Evolutionary conservation across 2,888 invertebrate genomes (phyloP).

Genomic region (Leptopterna dolabrata): DNA sequence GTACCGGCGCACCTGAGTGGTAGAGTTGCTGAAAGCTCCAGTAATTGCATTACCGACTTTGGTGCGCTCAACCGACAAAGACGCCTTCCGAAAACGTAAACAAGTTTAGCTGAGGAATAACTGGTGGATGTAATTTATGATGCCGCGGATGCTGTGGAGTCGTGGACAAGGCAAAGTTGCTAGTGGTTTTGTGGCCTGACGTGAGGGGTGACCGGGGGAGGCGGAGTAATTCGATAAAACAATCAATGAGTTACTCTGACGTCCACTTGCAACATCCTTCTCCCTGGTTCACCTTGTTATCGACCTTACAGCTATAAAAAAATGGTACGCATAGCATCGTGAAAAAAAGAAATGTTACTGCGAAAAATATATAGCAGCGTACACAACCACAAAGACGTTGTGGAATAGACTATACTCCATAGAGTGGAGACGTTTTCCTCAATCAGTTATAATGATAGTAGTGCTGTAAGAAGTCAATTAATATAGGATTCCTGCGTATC

Average conservation of each 20-base stretch:
- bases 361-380: too few relatives aligned
- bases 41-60: background rate
- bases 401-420: too few relatives aligned
- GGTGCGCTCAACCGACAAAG: background rate
- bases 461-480: too few relatives aligned
- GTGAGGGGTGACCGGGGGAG: background rate
- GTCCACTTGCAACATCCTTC: background rate
- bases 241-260: background rate
- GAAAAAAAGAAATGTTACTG: too few relatives aligned
- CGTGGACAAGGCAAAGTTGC: background rate
- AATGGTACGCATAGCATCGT: too few relatives aligned
- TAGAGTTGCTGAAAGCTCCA: background rate
- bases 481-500: too few relatives aligned
- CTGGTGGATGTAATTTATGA: background rate
- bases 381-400: too few relatives aligned
- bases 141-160: background rate
- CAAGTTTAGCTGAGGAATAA: constrained; percentile 7
- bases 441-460: too few relatives aligned
- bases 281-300: background rate
- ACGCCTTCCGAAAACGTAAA: background rate
- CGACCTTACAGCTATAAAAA: background rate
- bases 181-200: background rate
- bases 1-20: background rate
- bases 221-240: background rate
- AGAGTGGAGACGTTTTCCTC: too few relatives aligned